Evolutionary conservation across 53 echinoderm and acorn worm species (phyloP).

Genomic region (Paelopatides confundens): DNA sequence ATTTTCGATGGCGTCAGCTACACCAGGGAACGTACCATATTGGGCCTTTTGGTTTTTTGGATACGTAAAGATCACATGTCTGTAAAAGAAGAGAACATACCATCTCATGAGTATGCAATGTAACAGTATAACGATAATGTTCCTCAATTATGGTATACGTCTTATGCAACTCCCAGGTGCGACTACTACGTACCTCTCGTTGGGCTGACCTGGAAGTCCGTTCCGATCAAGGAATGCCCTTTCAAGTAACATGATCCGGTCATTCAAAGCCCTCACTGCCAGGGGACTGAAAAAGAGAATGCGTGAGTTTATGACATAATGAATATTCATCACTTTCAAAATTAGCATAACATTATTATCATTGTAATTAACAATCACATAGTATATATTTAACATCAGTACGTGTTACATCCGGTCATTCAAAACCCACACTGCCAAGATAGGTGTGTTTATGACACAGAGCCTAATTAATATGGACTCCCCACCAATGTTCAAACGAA

Average conservation of each 20-base stretch:
- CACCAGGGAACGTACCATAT: conserved; percentile 52
- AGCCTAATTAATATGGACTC: no score
- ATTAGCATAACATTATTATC: no score
- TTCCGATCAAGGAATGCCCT: conserved; percentile 66
- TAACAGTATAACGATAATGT: no score
- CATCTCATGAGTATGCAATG: no score
- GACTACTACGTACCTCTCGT: conserved; percentile 61
- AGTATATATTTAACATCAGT: no score
- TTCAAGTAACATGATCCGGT: conserved; percentile 67
- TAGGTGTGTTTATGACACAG: no score
- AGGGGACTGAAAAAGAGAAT: conserved; percentile 36
- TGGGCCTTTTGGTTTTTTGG: conserved; percentile 22
- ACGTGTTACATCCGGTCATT: no score
- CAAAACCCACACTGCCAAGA: no score
- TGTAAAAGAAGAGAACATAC: neutral
- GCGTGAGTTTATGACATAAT: neutral
- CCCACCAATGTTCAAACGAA: no score
- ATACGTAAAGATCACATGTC: conserved; percentile 53
- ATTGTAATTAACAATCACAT: no score
- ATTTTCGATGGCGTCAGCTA: conserved; percentile 53
- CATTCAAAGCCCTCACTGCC: conserved; percentile 64
- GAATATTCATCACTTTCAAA: neutral
- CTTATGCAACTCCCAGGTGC: no score
- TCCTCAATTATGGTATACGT: no score
- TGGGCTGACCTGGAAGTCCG: conserved; percentile 59